A percentile compares a stretch with the other conserved stretches of the same genome.
phyloP scores from a whole-genome alignment of 2,888 invertebrate genomes.

The Osmoderma eremita region DNA sequence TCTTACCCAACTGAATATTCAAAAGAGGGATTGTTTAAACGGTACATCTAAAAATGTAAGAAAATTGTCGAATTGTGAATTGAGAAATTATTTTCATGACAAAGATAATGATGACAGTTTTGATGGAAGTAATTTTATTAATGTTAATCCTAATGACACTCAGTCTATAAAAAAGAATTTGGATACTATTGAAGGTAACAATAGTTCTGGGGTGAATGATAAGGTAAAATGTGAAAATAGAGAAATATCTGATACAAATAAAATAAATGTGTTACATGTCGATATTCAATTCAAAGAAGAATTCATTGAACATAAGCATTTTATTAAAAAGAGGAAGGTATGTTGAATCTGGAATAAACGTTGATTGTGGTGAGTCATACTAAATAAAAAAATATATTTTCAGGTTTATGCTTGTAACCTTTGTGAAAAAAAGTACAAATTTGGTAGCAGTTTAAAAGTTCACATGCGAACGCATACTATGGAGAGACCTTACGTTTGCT shows the following conservation, averaged over 20 bases:
- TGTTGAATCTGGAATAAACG: not conserved
- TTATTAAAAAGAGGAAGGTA: not conserved
- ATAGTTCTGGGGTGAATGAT: slow-evolving; percentile 1
- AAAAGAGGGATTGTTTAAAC: not conserved
- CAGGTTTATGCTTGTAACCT: slow-evolving; percentile 47
- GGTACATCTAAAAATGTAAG: not conserved
- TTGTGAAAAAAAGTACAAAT: slow-evolving; percentile 50
- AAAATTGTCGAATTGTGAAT: not conserved
- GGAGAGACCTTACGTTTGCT: slow-evolving; percentile 58
- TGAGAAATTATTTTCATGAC: not conserved
- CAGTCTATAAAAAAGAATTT: not conserved
- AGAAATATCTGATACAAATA: no score
- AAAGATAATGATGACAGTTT: slow-evolving; percentile 6
- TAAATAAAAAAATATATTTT: slow-evolving; percentile 1
- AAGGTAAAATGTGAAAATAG: not conserved
- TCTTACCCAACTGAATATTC: slow-evolving; percentile 43
- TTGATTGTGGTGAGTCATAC: not conserved
- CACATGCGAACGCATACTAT: slow-evolving; percentile 59
- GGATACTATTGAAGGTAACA: not conserved
- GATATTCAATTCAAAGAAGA: no score
- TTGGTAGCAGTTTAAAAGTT: slow-evolving; percentile 54
- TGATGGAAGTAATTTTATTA: slow-evolving; percentile 2
- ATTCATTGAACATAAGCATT: no score
- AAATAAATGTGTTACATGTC: no score
- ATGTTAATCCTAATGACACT: not conserved